Percentiles rank a stretch among this genome's conserved stretches.
Conservation (phyloP, 2,797 vertebrate species). For the Moxostoma hubbsi region DNA sequence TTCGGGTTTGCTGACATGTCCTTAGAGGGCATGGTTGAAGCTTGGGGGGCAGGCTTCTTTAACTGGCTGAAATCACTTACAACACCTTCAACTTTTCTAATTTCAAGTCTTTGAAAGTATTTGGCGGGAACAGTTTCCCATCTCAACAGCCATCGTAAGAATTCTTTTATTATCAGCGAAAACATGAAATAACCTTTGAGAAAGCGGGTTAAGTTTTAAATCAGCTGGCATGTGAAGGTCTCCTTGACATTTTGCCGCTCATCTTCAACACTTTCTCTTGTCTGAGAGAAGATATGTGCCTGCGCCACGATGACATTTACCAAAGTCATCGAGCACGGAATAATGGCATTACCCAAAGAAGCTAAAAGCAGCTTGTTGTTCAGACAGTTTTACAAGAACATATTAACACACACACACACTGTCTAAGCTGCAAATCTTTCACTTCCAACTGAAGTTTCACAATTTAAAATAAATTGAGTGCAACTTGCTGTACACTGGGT, state of each 20-base stretch:
- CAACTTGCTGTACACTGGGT: too few species aligned
- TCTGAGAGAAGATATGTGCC: conserved; percentile 61
- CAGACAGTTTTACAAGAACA: conserved; percentile 19
- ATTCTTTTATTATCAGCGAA: conserved; percentile 56
- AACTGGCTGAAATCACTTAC: background rate
- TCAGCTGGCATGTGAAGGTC: conserved; percentile 72
- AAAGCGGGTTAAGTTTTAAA: conserved; percentile 61
- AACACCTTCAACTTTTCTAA: background rate
- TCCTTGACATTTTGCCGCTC: conserved; percentile 81
- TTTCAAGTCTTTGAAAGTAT: background rate
- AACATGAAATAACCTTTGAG: conserved; percentile 50
- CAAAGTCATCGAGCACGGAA: conserved; percentile 65
- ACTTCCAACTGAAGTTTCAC: too few species aligned
- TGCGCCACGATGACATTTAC: conserved; percentile 78
- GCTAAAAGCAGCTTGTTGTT: conserved; percentile 48
- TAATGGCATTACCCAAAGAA: conserved; percentile 68
- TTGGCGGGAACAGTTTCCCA: conserved; percentile 21
- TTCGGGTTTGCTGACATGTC: too few species aligned
- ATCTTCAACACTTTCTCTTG: conserved; percentile 64
- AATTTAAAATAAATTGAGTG: too few species aligned
- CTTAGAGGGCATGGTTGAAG: too few species aligned
- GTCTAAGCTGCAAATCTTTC: conserved; percentile 30
- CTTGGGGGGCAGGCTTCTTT: too few species aligned
- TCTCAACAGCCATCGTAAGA: conserved; percentile 43
- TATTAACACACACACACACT: background rate